Evolutionary conservation across 2,797 vertebrate genomes (phyloP), one percentile per base, ranked within the genome.

Genomic region (Syndactyla subalaris): DNA sequence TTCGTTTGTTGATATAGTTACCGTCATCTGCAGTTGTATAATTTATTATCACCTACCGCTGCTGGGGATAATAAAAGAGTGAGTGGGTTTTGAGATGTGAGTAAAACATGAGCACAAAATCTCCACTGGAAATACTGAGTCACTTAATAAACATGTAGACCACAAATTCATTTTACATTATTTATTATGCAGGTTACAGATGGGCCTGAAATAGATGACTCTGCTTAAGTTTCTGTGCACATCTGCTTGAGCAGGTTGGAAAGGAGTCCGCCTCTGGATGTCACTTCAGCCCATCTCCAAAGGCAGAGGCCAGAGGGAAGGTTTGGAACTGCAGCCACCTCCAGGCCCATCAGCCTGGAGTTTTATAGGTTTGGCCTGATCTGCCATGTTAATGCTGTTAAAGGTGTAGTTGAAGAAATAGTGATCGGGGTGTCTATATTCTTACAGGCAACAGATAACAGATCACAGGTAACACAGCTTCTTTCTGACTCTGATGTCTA

Each of bases 1-100:
- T 93, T 96, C 92, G 85, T 94, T 96, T 96, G 92, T 93, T 95
- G 94, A 94, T 95, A 86, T 63, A 94, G 92, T 92, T 94, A 76
- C 95, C 20, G 0, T 92, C 94, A 93, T 94, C 88, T 87, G 85
- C 88, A 88, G 74, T 73, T 88, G 94, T 92, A 92, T 96, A 96
- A 96, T 95, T 93, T 95, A 96, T 93, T 94, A 90, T 86, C 72
- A 32, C 89, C 93, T 88, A 79, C 91, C 2, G 52, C 88, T 95
- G 83, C 67, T 90, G 90, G 63, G 63, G 88, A 95, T 95, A 94
- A 97, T 92, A 95, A 94, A 94, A 92, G 70, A 89, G 84, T 46
- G 95, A 95, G 92, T 93, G 85, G 93, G 91, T 88, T 96, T 93
- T 57, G 91, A 13, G 63, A 95, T 72, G 91, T 90, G 85, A 96